Percentiles rank a stretch among this genome's conserved stretches.
phyloP scores from a whole-genome alignment of 2,113 vertebrate species.

The Anguilla rostrata region DNA sequence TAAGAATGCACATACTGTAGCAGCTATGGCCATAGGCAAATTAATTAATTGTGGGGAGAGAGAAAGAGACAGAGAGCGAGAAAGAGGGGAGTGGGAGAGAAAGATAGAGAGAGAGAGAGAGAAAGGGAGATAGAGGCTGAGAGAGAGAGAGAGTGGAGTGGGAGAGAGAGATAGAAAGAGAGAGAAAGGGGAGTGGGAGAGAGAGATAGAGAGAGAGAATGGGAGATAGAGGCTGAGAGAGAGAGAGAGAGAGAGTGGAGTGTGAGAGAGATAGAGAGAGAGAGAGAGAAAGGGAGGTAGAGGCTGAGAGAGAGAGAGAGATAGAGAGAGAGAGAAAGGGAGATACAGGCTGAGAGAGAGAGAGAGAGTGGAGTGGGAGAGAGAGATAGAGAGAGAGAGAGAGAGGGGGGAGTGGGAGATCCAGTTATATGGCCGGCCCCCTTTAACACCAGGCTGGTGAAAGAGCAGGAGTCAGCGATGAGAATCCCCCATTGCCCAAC shows the following conservation, averaged over 20 bases:
- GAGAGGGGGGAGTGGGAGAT: not conserved
- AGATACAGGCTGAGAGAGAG: not conserved
- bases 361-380: not conserved
- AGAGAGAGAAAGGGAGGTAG: not conserved
- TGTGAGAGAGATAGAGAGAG: not conserved
- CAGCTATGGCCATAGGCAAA: slow-evolving; percentile 1
- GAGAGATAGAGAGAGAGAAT: too few relatives aligned
- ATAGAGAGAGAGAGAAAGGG: not conserved
- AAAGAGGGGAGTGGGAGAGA: not conserved
- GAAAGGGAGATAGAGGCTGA: not conserved
- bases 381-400: slow-evolving; percentile 1
- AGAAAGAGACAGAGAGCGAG: not conserved
- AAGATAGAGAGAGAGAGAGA: not conserved
- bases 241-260: not conserved
- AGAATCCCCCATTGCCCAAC: not conserved
- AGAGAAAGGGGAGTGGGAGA: too few relatives aligned
- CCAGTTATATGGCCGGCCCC: too few relatives aligned
- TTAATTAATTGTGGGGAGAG: not conserved
- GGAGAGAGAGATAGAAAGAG: not conserved
- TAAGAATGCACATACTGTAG: not conserved
- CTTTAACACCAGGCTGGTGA: not conserved
- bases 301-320: too few relatives aligned
- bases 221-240: not conserved
- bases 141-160: not conserved
- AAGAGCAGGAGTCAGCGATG: not conserved